phyloP scores from a whole-genome alignment of 92 coral and sea anemone species.

The Phenganax subtilis region DNA sequence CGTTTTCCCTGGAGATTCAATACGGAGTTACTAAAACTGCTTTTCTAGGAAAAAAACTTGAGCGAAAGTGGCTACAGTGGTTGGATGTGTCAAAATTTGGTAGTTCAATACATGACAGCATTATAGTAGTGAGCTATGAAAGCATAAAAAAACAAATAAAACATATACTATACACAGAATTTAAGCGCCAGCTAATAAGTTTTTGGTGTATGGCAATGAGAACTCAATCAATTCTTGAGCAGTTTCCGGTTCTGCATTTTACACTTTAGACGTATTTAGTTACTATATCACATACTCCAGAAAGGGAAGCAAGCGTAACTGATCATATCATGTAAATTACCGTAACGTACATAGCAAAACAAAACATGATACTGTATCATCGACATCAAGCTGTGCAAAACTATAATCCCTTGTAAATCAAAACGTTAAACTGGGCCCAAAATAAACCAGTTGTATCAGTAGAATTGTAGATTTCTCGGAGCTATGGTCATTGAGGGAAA shows the following conservation, averaged over 20 bases:
- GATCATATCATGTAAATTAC: not conserved
- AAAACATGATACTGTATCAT: not conserved
- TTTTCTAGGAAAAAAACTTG: not conserved
- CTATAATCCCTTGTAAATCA: not conserved
- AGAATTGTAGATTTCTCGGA: no score
- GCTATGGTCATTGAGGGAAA: no score
- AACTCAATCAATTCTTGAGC: not conserved
- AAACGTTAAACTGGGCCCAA: no score
- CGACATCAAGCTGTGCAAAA: not conserved
- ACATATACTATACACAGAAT: no score
- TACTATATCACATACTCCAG: not conserved
- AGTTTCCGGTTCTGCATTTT: no score
- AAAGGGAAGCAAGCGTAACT: not conserved
- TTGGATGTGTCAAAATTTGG: no score
- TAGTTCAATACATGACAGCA: no score
- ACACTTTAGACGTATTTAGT: not conserved
- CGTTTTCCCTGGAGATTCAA: not conserved
- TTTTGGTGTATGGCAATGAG: not conserved
- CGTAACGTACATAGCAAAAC: slow-evolving; percentile 4
- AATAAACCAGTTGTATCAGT: no score
- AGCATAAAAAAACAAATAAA: no score
- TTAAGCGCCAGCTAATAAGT: no score
- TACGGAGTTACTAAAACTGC: not conserved
- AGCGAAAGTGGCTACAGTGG: not conserved
- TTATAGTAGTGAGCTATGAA: no score